Conservation (phyloP, 37 sponge, comb jelly and placozoan species). For the Halisarca cf. caerulea region DNA sequence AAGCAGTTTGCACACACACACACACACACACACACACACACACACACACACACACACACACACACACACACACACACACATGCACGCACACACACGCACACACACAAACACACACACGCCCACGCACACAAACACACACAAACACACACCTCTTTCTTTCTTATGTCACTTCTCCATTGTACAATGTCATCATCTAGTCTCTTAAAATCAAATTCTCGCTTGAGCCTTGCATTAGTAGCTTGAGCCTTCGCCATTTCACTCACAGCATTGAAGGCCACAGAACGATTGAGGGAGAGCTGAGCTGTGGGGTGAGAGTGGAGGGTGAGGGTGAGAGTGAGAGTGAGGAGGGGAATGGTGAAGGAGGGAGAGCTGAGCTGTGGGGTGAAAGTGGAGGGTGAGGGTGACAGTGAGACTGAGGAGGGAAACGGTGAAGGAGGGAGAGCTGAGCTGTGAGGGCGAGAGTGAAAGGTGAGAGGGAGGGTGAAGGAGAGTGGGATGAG, state of each 20-base stretch:
- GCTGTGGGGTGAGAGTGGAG: not conserved
- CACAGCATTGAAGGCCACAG: constrained; percentile 29
- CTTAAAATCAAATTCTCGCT: constrained; percentile 57
- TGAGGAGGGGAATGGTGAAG: too few species aligned
- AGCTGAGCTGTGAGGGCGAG: not conserved
- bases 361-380: too few species aligned
- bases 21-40: too few species aligned
- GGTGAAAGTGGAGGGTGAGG: too few species aligned
- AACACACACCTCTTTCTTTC: constrained; percentile 1
- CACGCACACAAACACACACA: not conserved
- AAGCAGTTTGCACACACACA: too few species aligned
- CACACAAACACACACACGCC: too few species aligned
- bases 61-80: constrained; percentile 17
- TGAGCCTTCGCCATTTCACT: constrained; percentile 41
- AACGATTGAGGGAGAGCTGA: constrained; percentile 11
- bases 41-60: not conserved
- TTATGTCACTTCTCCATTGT: constrained; percentile 33
- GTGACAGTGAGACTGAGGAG: too few species aligned
- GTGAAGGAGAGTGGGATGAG: not conserved
- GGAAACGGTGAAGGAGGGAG: too few species aligned
- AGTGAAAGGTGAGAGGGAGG: not conserved
- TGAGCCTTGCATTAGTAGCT: constrained; percentile 50
- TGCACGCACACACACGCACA: constrained; percentile 17
- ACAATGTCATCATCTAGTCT: constrained; percentile 32
- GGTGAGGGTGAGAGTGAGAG: too few species aligned